A percentile compares a stretch with the other conserved stretches of the same genome.
phyloP scores from a whole-genome alignment of 37 sponge, comb jelly and placozoan genomes.

The Agelas oroides region DNA sequence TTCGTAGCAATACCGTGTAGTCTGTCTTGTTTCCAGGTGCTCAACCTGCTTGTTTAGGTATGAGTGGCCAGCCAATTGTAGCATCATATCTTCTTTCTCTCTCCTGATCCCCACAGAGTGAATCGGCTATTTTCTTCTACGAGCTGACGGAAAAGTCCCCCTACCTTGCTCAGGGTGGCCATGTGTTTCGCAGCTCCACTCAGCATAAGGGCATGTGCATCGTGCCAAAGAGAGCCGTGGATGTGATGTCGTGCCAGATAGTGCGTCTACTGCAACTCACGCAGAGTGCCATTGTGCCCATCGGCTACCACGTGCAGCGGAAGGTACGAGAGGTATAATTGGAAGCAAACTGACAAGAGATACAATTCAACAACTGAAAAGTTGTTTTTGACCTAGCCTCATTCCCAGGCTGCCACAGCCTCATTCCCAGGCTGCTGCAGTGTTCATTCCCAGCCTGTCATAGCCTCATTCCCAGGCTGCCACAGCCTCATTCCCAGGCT shows the following conservation, averaged over 20 bases:
- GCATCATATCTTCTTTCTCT: too few species aligned
- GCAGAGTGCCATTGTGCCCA: constrained; percentile 76
- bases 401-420: not conserved
- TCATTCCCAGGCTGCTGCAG: too few species aligned
- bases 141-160: constrained; percentile 59
- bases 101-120: constrained; percentile 60
- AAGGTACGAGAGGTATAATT: constrained; percentile 53
- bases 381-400: not conserved
- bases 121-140: constrained; percentile 59
- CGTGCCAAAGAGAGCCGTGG: constrained; percentile 82
- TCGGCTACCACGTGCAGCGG: constrained; percentile 79
- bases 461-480: too few species aligned
- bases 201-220: constrained; percentile 76
- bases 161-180: constrained; percentile 52
- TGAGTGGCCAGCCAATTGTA: too few species aligned
- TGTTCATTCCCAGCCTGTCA: too few species aligned
- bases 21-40: too few species aligned
- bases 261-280: constrained; percentile 79
- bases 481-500: too few species aligned
- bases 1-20: too few species aligned
- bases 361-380: too few species aligned
- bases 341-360: too few species aligned
- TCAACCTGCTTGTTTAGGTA: too few species aligned
- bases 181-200: constrained; percentile 38
- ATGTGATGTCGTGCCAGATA: constrained; percentile 87